Evolutionary conservation across 1,140 invertebrate genomes (phyloP).

Genomic region (Lepidotrigona ventralis): DNA sequence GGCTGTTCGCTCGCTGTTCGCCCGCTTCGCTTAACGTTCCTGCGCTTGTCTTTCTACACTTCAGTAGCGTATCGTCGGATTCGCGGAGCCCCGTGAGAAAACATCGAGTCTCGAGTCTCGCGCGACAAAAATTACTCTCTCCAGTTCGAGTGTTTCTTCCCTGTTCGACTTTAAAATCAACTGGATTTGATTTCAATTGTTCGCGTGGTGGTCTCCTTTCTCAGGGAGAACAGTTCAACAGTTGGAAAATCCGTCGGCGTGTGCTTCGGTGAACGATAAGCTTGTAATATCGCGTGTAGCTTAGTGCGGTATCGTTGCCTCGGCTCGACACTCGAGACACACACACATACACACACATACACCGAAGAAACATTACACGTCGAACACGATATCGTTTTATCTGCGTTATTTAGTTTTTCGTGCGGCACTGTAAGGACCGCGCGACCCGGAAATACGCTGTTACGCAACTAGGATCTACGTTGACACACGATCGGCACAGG

Average conservation of each 20-base stretch:
- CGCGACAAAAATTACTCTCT: neutral
- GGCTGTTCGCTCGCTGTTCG: conserved; percentile 49
- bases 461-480: conserved; percentile 30
- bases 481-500: conserved; percentile 27
- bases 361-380: conserved; percentile 36
- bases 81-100: neutral
- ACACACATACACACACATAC: neutral
- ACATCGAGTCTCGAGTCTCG: neutral
- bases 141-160: too few relatives aligned
- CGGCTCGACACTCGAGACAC: conserved; percentile 2
- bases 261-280: conserved; percentile 14
- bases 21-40: conserved; percentile 55
- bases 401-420: conserved; percentile 33
- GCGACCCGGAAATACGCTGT: conserved; percentile 33
- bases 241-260: neutral
- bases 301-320: conserved; percentile 13
- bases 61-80: conserved; percentile 43
- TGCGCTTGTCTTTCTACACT: conserved; percentile 46
- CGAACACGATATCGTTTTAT: conserved; percentile 34
- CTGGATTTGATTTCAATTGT: neutral
- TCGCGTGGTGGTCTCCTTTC: neutral
- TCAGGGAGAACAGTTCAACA: neutral
- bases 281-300: neutral
- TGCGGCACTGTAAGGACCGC: neutral
- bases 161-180: neutral